phyloP scores from a whole-genome alignment of 2,888 invertebrate genomes.

The Melanotus villosus region DNA sequence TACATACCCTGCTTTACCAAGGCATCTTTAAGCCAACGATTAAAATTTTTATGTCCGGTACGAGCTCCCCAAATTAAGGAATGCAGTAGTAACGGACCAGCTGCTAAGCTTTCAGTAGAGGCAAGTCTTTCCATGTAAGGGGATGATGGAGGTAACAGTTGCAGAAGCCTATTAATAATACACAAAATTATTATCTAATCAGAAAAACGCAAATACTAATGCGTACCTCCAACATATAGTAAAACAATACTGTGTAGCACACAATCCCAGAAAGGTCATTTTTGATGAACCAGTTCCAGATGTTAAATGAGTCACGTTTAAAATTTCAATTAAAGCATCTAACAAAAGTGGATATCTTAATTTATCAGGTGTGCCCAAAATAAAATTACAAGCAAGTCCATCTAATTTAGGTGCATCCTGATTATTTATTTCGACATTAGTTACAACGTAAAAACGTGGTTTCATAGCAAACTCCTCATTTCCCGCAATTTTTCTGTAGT shows the following conservation, averaged over 20 bases:
- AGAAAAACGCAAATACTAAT: neutral
- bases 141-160: constrained; percentile 91
- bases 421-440: constrained; percentile 81
- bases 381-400: constrained; percentile 93
- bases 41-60: constrained; percentile 86
- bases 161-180: constrained; percentile 85
- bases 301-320: constrained; percentile 84
- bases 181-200: constrained; percentile 35
- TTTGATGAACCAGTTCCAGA: constrained; percentile 64
- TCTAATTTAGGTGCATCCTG: constrained; percentile 94
- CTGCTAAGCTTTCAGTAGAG: constrained; percentile 76
- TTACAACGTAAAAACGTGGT: constrained; percentile 93
- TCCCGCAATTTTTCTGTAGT: constrained; percentile 75
- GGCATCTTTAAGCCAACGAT: constrained; percentile 92
- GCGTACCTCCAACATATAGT: constrained; percentile 84
- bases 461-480: constrained; percentile 81
- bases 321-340: constrained; percentile 86
- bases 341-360: constrained; percentile 89
- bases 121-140: constrained; percentile 87
- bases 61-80: constrained; percentile 92
- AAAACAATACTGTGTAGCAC: constrained; percentile 93
- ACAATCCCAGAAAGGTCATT: constrained; percentile 76
- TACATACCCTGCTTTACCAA: constrained; percentile 93
- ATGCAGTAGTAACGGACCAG: constrained; percentile 82
- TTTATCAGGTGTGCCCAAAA: constrained; percentile 92